A percentile compares a stretch with the other conserved stretches of the same genome.
Conservation (phyloP, 2,888 invertebrate species). For the Cheiracanthium punctorium region DNA sequence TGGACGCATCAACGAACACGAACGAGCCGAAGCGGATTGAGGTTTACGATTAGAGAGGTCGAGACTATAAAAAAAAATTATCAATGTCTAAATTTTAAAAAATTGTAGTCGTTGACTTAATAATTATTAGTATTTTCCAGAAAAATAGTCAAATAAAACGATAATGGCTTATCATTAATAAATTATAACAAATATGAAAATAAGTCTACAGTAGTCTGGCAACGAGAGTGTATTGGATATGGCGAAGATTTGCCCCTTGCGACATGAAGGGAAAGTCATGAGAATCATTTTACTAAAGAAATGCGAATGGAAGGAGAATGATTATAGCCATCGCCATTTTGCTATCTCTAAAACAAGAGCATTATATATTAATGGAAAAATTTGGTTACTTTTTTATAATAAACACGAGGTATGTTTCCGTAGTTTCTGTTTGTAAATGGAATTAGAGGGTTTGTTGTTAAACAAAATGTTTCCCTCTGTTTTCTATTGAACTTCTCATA, state of each 20-base stretch:
- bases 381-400: conserved; percentile 32
- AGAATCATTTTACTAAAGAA: conserved; percentile 67
- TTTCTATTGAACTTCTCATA: background rate
- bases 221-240: conserved; percentile 69
- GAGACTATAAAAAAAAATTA: too few species aligned
- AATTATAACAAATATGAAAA: too few species aligned
- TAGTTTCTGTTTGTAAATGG: conserved; percentile 34
- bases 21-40: too few species aligned
- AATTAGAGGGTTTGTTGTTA: conserved; percentile 30
- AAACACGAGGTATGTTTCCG: conserved; percentile 50
- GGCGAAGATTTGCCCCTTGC: conserved; percentile 69
- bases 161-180: too few species aligned
- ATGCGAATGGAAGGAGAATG: conserved; percentile 69
- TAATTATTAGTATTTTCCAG: too few species aligned
- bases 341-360: conserved; percentile 36
- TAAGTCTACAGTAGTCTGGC: too few species aligned
- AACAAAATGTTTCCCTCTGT: conserved; percentile 19
- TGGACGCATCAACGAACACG: too few species aligned
- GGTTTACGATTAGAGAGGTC: too few species aligned
- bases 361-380: conserved; percentile 61
- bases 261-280: conserved; percentile 70
- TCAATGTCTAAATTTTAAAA: too few species aligned
- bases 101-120: too few species aligned
- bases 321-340: conserved; percentile 68
- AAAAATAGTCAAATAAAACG: too few species aligned